These are phyloP conservation scores for Siniperca chuatsi DNA, from an alignment of 2,113 vertebrate species.

Conservation along the genomic window DNA sequence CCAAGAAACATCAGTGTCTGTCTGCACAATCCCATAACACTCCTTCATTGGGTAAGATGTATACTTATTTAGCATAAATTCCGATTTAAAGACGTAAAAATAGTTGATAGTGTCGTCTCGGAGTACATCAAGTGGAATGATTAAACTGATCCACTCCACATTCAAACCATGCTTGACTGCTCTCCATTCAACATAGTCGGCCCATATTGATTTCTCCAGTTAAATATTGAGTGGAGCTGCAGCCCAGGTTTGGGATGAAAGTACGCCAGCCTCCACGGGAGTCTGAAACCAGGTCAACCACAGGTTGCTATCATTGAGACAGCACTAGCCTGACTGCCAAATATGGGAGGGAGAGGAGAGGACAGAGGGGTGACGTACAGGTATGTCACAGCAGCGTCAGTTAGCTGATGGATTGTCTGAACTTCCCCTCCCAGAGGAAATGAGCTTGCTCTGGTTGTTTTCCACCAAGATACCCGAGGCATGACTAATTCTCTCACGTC, in stretches of 20 bases:
- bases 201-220: slow-evolving; percentile 27
- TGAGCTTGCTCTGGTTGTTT: slow-evolving; percentile 26
- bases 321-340: background rate
- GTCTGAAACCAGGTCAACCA: slow-evolving; percentile 53
- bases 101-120: background rate
- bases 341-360: background rate
- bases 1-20: background rate
- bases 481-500: slow-evolving; percentile 8
- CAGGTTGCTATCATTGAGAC: slow-evolving; percentile 48
- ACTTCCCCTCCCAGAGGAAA: slow-evolving; percentile 6
- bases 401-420: slow-evolving; percentile 15
- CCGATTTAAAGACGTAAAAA: slow-evolving; percentile 14
- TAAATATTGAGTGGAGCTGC: slow-evolving; percentile 51
- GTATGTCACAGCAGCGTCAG: slow-evolving; percentile 33
- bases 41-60: background rate
- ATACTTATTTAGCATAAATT: background rate
- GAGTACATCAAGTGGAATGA: slow-evolving; percentile 16
- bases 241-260: slow-evolving; percentile 40
- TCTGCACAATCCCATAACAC: background rate
- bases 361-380: background rate
- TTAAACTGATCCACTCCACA: slow-evolving; percentile 19
- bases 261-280: slow-evolving; percentile 33
- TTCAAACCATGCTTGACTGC: background rate
- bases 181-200: slow-evolving; percentile 35
- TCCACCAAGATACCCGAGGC: background rate